Conservation (phyloP, 2,797 vertebrate genomes). For the Apogon talboti region DNA sequence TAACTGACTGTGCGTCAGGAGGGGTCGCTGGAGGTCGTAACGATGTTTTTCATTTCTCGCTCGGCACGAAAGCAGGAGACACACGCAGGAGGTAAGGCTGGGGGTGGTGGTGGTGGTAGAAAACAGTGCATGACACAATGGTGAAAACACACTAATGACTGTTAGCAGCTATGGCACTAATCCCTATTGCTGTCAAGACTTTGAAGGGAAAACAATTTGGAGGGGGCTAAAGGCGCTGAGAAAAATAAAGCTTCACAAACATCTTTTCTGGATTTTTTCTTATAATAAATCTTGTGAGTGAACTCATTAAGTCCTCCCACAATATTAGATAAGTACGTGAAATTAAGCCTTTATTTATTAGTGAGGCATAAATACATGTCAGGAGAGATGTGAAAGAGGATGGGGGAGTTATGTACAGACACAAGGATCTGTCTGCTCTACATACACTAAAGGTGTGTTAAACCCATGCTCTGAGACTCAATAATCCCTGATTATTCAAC, state of each 20-base stretch:
- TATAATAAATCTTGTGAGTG: constrained; percentile 74
- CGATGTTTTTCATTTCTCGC: constrained; percentile 80
- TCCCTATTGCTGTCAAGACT: constrained; percentile 77
- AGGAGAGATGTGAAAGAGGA: constrained; percentile 2
- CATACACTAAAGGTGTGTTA: constrained; percentile 65
- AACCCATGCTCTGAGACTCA: constrained; percentile 72
- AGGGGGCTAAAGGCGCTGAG: constrained; percentile 36
- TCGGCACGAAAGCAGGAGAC: constrained; percentile 51
- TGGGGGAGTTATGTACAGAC: constrained; percentile 40
- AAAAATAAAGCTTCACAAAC: constrained; percentile 63
- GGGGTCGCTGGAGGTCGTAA: constrained; percentile 89
- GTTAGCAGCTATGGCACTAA: constrained; percentile 77
- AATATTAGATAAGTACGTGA: constrained; percentile 34
- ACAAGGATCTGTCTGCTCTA: constrained; percentile 69
- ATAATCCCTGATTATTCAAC: constrained; percentile 79
- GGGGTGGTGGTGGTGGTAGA: constrained; percentile 37
- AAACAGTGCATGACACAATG: constrained; percentile 72
- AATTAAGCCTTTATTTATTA: constrained; percentile 47
- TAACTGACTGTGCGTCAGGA: constrained; percentile 90
- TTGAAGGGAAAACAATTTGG: constrained; percentile 76
- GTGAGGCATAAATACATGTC: constrained; percentile 48
- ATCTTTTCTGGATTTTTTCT: constrained; percentile 50
- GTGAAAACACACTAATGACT: constrained; percentile 80
- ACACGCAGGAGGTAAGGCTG: constrained; percentile 35
- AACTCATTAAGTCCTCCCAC: constrained; percentile 45